Evolutionary conservation across 2,888 invertebrate species (phyloP).

Genomic region (Apeira syringaria): DNA sequence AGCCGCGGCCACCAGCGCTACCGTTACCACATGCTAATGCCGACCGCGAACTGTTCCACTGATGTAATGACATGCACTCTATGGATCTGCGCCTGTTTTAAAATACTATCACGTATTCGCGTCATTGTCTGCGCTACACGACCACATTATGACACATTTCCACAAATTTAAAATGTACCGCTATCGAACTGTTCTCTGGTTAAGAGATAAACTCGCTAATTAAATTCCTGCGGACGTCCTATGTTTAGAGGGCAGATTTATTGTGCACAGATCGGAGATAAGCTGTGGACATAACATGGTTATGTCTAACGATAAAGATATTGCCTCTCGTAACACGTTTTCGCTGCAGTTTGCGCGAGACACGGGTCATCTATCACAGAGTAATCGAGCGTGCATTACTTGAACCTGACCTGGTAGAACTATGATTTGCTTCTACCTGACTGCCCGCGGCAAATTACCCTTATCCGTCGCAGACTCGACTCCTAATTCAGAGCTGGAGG

Average conservation of each 20-base stretch:
- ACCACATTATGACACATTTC: constrained; percentile 29
- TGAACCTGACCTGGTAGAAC: constrained; percentile 34
- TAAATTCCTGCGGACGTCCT: constrained; percentile 10
- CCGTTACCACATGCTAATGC: constrained; percentile 74
- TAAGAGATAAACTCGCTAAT: constrained; percentile 16
- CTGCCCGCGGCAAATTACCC: constrained; percentile 25
- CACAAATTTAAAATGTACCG: constrained; percentile 18
- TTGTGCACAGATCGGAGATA: constrained; percentile 12
- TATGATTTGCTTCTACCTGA: constrained; percentile 34
- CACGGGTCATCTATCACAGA: constrained; percentile 59
- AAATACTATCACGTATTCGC: constrained; percentile 36
- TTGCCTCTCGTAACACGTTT: constrained; percentile 33
- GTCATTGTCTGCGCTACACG: constrained; percentile 26
- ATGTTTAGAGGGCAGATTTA: constrained; percentile 10
- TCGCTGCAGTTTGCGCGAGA: constrained; percentile 47
- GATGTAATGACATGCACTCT: constrained; percentile 62
- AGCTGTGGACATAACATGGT: constrained; percentile 12
- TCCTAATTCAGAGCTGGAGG: constrained; percentile 13
- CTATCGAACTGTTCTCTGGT: constrained; percentile 12
- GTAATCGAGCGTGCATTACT: constrained; percentile 45
- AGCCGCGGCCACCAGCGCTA: constrained; percentile 39
- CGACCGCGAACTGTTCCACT: constrained; percentile 64
- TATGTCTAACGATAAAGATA: constrained; percentile 25
- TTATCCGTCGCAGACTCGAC: constrained; percentile 18
- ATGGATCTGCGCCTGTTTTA: constrained; percentile 41